Evolutionary conservation across 2,113 vertebrate species (phyloP).

Genomic region (Thamnaconus septentrionalis): DNA sequence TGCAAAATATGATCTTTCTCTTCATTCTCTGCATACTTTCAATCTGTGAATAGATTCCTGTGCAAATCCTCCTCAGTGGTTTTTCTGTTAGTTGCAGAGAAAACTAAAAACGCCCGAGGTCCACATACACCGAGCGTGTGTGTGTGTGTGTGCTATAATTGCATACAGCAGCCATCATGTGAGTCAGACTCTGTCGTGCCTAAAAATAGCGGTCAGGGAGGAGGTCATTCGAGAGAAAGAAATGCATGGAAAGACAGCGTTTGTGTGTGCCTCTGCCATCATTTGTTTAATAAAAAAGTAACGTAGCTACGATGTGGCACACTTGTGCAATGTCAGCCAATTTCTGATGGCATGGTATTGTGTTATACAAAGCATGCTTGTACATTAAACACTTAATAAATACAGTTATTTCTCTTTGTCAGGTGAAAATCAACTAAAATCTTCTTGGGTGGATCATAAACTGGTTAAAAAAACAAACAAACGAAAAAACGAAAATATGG

Average conservation of each 20-base stretch:
- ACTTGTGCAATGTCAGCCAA: slow-evolving; percentile 57
- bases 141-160: no score
- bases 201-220: slow-evolving; percentile 4
- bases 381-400: slow-evolving; percentile 76
- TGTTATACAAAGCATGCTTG: slow-evolving; percentile 73
- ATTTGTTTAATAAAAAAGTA: slow-evolving; percentile 70
- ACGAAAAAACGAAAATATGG: no score
- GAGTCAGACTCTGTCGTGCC: not conserved
- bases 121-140: not conserved
- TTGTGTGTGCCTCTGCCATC: slow-evolving; percentile 42
- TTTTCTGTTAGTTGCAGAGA: not conserved
- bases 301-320: slow-evolving; percentile 61
- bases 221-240: slow-evolving; percentile 6
- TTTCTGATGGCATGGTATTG: slow-evolving; percentile 52
- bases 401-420: slow-evolving; percentile 56
- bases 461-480: slow-evolving; percentile 59
- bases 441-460: slow-evolving; percentile 34
- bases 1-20: no score
- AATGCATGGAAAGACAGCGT: not conserved
- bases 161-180: no score
- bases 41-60: not conserved
- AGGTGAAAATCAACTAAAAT: slow-evolving; percentile 34
- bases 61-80: not conserved
- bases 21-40: no score
- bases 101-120: slow-evolving; percentile 6